Base-by-base conservation (phyloP, 2,797 vertebrate genomes). In the Sebastes baramenuke region DNA sequence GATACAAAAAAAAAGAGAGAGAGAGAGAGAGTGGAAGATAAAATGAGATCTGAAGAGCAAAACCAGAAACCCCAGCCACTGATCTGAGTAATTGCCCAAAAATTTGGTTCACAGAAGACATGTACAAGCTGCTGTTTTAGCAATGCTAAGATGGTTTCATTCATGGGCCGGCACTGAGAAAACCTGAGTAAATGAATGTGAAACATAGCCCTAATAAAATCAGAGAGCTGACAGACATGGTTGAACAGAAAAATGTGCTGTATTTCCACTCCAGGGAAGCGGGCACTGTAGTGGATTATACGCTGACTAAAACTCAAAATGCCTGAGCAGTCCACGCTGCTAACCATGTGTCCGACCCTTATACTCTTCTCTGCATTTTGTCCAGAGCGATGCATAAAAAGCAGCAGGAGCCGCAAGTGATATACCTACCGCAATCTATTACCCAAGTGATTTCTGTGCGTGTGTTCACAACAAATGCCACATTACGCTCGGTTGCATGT, bases 1-100 rank as follows among this genome's bases (percentile, higher is more conserved):
- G 84, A 93, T 93, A 87, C 87, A 88, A 88, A 90, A 92, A 91
- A 87, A 81, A 42, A 24, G 2, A 24, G 24, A 24, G 24, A 24
- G 24, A 24, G 24, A 24, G 42, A 71, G 64, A 74, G 67, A 69
- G 27, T 24, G 67, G 42, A 71, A 69, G 59, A 85, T 82, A 70
- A 92, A 88, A 86, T 66, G 59, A 91, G 84, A 92, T 84, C 86
- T 84, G 85, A 75, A 56, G 84, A 83, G 91, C 78, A 81, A 90
- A 90, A 87, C 79, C 88, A 59, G 90, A 83, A 85, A 90, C 81
- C 84, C 84, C 54, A 67, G 79, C 89, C 93, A 93, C 90, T 92
- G 94, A 95, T 94, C 92, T 94, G 94, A 87, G 95, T 94, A 96
- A 96, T 95, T 95, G 95, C 93, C 89, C 87, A 59, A 91, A 94